Evolutionary conservation across 2,797 vertebrate species (phyloP).

Genomic region (Simalia tracyae): DNA sequence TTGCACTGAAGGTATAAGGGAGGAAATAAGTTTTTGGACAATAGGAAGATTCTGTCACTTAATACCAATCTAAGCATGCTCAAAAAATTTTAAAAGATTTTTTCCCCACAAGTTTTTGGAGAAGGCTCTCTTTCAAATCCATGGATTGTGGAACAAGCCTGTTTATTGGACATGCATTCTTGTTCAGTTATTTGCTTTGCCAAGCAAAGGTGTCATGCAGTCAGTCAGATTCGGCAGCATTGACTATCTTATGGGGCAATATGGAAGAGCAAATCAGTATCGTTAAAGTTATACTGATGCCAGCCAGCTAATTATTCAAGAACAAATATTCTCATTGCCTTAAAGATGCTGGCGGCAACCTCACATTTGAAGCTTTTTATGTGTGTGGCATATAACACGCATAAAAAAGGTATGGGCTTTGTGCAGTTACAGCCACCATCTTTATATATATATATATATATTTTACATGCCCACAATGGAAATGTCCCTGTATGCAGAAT

Average conservation of each 20-base stretch:
- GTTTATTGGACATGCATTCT: neutral
- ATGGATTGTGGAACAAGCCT: neutral
- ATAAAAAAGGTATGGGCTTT: no score
- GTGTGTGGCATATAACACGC: no score
- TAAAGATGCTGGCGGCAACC: no score
- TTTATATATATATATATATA: no score
- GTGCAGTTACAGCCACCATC: no score
- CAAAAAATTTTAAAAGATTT: neutral
- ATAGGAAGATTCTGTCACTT: neutral
- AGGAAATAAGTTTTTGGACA: neutral
- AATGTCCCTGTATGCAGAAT: no score
- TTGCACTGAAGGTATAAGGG: neutral
- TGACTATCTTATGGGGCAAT: neutral
- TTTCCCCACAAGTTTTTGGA: neutral
- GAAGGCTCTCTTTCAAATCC: no score
- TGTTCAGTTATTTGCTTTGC: neutral
- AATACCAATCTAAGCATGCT: neutral
- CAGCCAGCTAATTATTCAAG: neutral
- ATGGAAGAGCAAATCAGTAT: neutral
- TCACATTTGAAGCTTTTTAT: no score
- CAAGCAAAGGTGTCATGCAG: neutral
- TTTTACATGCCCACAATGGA: no score
- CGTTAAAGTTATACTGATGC: neutral
- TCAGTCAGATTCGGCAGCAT: neutral
- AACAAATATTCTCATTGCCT: no score